A percentile compares a stretch with the other conserved stretches of the same genome.
Evolutionary conservation across 2,797 vertebrate species (phyloP).

Genomic region (Crenichthys baileyi): DNA sequence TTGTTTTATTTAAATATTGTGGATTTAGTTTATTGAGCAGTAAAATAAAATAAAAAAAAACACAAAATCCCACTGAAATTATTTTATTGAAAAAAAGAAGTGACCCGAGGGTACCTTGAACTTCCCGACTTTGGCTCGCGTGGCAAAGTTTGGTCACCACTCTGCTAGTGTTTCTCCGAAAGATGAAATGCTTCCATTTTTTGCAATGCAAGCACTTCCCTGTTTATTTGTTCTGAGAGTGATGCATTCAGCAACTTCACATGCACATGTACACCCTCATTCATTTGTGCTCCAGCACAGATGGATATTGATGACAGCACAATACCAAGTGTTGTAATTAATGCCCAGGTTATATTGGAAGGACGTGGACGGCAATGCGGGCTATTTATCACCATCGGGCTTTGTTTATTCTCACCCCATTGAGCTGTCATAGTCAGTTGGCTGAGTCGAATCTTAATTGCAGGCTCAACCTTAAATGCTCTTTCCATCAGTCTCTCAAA

Average conservation of each 20-base stretch:
- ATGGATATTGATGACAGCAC: slow-evolving; percentile 79
- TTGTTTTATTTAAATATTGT: too few relatives aligned
- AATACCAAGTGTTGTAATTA: slow-evolving; percentile 83
- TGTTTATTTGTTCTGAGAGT: slow-evolving; percentile 16
- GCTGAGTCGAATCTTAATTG: slow-evolving; percentile 80
- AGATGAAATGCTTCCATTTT: slow-evolving; percentile 42
- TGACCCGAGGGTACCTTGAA: neutral
- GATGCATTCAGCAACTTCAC: slow-evolving; percentile 39
- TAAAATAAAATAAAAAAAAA: too few relatives aligned
- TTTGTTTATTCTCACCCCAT: slow-evolving; percentile 74
- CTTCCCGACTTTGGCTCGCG: neutral
- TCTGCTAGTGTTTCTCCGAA: slow-evolving; percentile 6
- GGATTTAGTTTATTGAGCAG: neutral
- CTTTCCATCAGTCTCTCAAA: slow-evolving; percentile 28
- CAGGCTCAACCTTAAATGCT: slow-evolving; percentile 34
- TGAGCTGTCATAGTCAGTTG: slow-evolving; percentile 72
- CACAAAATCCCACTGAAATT: too few relatives aligned
- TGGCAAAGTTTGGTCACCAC: neutral
- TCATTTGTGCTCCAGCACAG: slow-evolving; percentile 39
- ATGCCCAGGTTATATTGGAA: slow-evolving; percentile 78
- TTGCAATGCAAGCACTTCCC: slow-evolving; percentile 22
- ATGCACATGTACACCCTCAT: slow-evolving; percentile 4
- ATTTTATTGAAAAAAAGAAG: neutral
- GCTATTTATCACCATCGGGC: slow-evolving; percentile 79
- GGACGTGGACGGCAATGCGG: slow-evolving; percentile 72